Base-by-base conservation (phyloP, 2,797 vertebrate species). In the Nyctibius grandis region DNA sequence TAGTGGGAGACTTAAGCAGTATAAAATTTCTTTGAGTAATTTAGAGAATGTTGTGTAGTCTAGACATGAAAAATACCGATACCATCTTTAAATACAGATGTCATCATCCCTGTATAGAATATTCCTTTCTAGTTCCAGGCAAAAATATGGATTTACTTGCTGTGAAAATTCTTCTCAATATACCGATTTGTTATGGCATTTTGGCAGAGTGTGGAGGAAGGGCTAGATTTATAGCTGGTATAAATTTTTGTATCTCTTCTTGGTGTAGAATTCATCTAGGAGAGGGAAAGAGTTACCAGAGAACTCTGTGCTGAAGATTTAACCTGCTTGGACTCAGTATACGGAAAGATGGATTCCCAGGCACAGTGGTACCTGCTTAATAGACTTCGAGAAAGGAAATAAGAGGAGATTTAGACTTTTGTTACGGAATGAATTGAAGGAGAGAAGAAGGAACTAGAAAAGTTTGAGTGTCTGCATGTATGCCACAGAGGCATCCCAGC, bases 1-100 rank as follows among this genome's bases (percentile, higher is more conserved):
- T 82, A 57, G 38, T 63, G 26, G 42, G 48, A 76, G 23, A 65
- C 28, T 73, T 47, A 72, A 78, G 83, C 34, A 36, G 76, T 94
- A 25, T 95, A 90, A 89, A 40, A 96, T 93, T 85, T 97, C 88
- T 97, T 85, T 33, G 48, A 84, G 88, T 93, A 89, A 76, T 93
- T 85, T 91, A 61, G 60, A 87, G 81, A 83, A 93, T 87, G 86
- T 89, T 85, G 26, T 81, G 44, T 81, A 70, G 94, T 95, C 93
- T 94, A 95, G 88, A 95, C 84, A 74, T 89, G 64, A 83, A 95
- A 93, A 89, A 89, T 85, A 91, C 61, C 48, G 38, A 26, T 95
- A 91, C 9, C 25, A 44, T 91, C 83, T 79, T 90, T 82, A 79
- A 88, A 73, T 51, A 72, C 34, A 84, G 45, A 83, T 86, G 50